phyloP scores from a whole-genome alignment of 1,140 invertebrate genomes.

The Melipona quadrifasciata region DNA sequence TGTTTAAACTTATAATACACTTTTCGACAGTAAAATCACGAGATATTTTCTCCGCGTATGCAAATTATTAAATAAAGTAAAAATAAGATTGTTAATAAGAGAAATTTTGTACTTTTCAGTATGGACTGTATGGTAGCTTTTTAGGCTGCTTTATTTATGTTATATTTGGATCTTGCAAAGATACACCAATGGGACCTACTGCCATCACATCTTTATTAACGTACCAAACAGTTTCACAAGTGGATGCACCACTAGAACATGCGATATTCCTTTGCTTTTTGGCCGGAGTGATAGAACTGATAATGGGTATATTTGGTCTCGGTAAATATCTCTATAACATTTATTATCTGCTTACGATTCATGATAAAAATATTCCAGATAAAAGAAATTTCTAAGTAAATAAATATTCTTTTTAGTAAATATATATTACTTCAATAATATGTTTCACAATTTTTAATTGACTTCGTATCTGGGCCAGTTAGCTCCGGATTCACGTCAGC shows the following conservation, averaged over 20 bases:
- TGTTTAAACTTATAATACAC: too few relatives aligned
- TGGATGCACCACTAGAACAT: conserved; percentile 84
- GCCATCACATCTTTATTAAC: conserved; percentile 92
- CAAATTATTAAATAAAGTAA: neutral
- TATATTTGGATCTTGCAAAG: conserved; percentile 94
- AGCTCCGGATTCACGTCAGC: conserved; percentile 96
- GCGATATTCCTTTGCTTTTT: conserved; percentile 92
- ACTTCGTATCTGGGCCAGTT: conserved; percentile 96
- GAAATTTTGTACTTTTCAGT: conserved; percentile 81
- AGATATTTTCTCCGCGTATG: neutral
- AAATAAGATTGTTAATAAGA: neutral
- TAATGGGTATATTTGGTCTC: conserved; percentile 94
- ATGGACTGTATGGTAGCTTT: conserved; percentile 95
- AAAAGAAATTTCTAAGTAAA: neutral
- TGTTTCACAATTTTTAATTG: conserved; percentile 91
- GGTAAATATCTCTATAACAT: conserved; percentile 81
- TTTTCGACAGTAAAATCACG: too few relatives aligned
- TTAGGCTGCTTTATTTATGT: conserved; percentile 95
- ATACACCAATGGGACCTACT: conserved; percentile 93
- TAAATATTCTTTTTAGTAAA: neutral
- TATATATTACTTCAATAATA: neutral
- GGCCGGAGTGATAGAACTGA: conserved; percentile 89
- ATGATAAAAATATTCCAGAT: neutral
- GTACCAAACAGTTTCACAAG: conserved; percentile 87
- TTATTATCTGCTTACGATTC: neutral